Conservation (phyloP, 2,888 invertebrate species). For the Anodontia alba region DNA sequence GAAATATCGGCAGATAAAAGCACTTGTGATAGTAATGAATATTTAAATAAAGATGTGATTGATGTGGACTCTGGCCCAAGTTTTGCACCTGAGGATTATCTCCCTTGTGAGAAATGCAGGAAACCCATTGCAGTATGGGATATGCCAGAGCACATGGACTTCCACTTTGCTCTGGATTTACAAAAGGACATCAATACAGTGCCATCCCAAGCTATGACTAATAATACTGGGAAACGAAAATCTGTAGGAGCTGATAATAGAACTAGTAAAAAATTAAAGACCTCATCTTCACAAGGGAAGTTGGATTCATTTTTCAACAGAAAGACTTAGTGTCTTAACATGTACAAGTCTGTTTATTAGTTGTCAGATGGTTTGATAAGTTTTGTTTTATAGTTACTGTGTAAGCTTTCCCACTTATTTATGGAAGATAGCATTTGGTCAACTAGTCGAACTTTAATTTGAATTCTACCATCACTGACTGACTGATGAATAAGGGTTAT, state of each 20-base stretch:
- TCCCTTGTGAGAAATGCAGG: conserved; percentile 89
- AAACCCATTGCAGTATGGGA: conserved; percentile 88
- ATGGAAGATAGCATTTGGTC: too few relatives aligned
- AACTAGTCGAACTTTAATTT: too few relatives aligned
- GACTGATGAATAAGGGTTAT: too few relatives aligned
- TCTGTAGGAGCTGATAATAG: conserved; percentile 28
- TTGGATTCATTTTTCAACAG: conserved; percentile 49
- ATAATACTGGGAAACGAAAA: conserved; percentile 42
- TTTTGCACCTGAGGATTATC: conserved; percentile 41
- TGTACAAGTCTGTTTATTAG: not conserved
- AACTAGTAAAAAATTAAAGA: conserved; percentile 39
- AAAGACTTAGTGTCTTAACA: conserved; percentile 5
- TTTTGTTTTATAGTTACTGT: too few relatives aligned
- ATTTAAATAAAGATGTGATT: too few relatives aligned
- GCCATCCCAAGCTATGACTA: not conserved
- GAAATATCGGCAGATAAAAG: too few relatives aligned
- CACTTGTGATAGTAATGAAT: not conserved
- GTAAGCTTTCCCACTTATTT: too few relatives aligned
- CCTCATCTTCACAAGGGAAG: conserved; percentile 48
- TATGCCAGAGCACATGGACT: conserved; percentile 92
- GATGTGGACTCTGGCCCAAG: not conserved
- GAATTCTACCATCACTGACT: too few relatives aligned
- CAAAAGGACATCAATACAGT: conserved; percentile 61
- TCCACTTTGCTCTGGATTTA: conserved; percentile 92
- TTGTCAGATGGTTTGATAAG: too few relatives aligned